Evolutionary conservation across 2,888 invertebrate species (phyloP), one percentile per base, ranked within the genome.

Genomic region (Reticulitermes lucifugus): DNA sequence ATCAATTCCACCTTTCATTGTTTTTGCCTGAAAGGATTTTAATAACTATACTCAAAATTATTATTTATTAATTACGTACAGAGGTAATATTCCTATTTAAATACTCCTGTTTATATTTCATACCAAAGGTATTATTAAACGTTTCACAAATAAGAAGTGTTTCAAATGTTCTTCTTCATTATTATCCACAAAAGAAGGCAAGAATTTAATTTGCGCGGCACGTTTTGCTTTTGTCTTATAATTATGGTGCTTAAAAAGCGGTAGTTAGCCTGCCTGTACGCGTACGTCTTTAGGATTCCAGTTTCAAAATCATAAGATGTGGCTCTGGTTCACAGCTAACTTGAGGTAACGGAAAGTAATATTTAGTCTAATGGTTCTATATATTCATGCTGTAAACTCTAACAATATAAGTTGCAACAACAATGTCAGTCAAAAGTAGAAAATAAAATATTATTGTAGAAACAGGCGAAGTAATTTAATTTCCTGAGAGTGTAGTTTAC

Each of bases 151-250:
- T 73, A 80, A 80, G 41, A 80, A 80, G 21, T 80, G 51, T 79
- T 77, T 46, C 43, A 77, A 77, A 77, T 22, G 77, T 21, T 60
- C 25, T 25, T 73, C 18, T 41, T 73, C 73, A 10, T 41, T 73
- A 73, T 73, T 73, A 73, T 73, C 14, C 14, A 60, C 25, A 29
- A 60, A 60, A 25, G 0, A 55, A 55, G 14, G 51, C 14, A 79
- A 35, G 80, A 80, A 80, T 80, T 80, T 80, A 80, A 79, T 79
- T 71, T 79, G 29, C 79, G 79, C 79, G 79, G 79, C 79, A 79
- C 59, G 79, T 79, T 79, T 79, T 29, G 79, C 60, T 60, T 80
- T 80, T 80, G 80, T 80, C 60, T 80, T 80, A 80, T 80, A 80
- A 80, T 80, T 80, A 80, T 18, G 80, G 60, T 80, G 59, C 29